Percentiles rank a stretch among this genome's conserved stretches.
Conservation (phyloP, 2,797 vertebrate genomes). For the Gadopsis marmoratus region DNA sequence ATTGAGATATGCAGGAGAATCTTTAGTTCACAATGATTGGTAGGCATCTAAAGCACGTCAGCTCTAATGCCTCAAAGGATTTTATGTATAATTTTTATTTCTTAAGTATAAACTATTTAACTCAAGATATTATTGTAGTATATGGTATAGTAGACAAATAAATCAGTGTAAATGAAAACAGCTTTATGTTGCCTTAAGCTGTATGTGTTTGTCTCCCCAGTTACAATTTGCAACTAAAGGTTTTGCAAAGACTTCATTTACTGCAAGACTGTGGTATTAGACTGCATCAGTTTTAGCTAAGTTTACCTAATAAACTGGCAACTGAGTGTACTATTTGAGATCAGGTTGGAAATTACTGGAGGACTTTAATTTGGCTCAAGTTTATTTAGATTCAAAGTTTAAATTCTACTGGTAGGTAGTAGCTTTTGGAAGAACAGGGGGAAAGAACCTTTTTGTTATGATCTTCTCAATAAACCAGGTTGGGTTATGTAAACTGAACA, state of each 20-base stretch:
- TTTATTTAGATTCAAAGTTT: neutral
- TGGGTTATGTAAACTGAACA: neutral
- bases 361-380: neutral
- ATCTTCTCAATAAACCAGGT: neutral
- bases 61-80: neutral
- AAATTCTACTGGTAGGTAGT: neutral
- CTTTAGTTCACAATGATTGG: neutral
- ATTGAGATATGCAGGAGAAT: conserved; percentile 9
- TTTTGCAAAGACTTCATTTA: neutral
- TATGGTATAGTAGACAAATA: neutral
- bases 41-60: neutral
- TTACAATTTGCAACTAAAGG: neutral
- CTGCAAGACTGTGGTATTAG: neutral
- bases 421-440: neutral
- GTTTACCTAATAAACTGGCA: neutral
- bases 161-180: neutral
- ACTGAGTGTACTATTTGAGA: neutral
- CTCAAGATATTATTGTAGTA: neutral
- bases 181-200: neutral
- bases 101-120: neutral
- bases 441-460: neutral
- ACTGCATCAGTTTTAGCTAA: neutral
- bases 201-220: neutral
- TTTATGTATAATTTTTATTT: neutral
- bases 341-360: neutral